Evolutionary conservation across 2,888 invertebrate species (phyloP), one percentile per base, ranked within the genome.

Genomic region (Blera fallax): DNA sequence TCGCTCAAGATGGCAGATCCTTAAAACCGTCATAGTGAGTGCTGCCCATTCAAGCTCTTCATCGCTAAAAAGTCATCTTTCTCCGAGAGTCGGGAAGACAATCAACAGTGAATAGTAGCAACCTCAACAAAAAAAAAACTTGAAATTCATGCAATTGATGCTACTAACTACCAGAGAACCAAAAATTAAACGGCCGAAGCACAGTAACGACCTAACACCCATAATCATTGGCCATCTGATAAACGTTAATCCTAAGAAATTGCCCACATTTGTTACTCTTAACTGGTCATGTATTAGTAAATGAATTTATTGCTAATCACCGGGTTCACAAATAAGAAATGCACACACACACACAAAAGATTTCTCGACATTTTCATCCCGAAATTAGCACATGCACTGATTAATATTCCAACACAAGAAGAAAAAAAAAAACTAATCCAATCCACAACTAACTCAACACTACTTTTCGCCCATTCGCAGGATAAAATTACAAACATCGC

Each of bases 301-400:
- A 37, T n/a, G 11, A 58, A 40, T 60, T 24, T 60, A 60, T 40
- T 60, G 60, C 60, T 60, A 60, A 60, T 60, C 60, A 60, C 60
- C 24, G 14, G 37, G 11, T 37, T 34, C 8, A 11, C 58, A 58
- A 37, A 54, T 54, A 10, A 34, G 10, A 8, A 34, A 11, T 2
- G 2, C 34, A 16, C 43, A 16, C 3, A 3, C 48, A 8, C 10
- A 48, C 21, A 21, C 16, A 48, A 18, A 21, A 10, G 3, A 10
- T 2, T 62, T 34, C 56, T 16, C 29, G 16, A 62, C 62, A 43
- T 45, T 29, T 62, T 10, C 27, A 43, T 27, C 45, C 62, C 62
- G 45, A 29, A 62, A 62, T 43, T 62, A 43, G 14, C 21, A 21
- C 24, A 40, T 45, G 16, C 43, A 27, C n/a, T 62, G 62, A 62